A percentile compares a stretch with the other conserved stretches of the same genome.
Conservation (phyloP, 2,113 vertebrate genomes). For the Anser cygnoides region DNA sequence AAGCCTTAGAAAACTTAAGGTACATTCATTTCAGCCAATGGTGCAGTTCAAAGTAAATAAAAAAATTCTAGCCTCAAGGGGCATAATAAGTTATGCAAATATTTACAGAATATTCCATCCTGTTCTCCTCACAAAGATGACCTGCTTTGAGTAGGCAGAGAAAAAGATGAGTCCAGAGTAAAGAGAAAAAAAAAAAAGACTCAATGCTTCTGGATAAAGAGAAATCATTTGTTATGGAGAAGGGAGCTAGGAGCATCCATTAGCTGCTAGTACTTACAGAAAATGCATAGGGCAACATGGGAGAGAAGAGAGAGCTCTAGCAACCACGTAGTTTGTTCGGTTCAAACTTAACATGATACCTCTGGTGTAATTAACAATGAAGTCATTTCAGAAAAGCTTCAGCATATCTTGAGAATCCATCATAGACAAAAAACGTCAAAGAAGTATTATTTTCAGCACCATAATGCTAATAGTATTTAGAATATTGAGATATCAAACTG, state of each 20-base stretch:
- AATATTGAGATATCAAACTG: neutral
- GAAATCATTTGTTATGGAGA: neutral
- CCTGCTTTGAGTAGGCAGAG: neutral
- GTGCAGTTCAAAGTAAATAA: neutral
- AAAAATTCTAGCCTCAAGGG: neutral
- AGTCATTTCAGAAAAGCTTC: neutral
- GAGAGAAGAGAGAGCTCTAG: neutral
- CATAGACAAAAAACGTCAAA: neutral
- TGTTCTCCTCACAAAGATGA: neutral
- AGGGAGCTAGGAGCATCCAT: accelerated
- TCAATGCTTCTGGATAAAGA: neutral
- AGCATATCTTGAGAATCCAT: neutral
- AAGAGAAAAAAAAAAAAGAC: neutral
- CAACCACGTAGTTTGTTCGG: accelerated
- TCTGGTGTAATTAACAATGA: neutral
- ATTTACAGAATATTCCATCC: neutral
- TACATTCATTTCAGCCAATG: neutral
- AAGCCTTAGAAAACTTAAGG: neutral
- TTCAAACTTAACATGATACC: neutral
- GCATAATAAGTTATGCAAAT: neutral
- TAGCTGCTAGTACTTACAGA: neutral
- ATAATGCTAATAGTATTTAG: neutral
- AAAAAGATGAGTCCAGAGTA: neutral
- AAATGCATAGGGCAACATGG: accelerated
- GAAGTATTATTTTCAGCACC: neutral